These are phyloP conservation scores for Epizoanthus stellaris DNA, from an alignment of 92 coral and sea anemone species.

Conservation along the genomic window DNA sequence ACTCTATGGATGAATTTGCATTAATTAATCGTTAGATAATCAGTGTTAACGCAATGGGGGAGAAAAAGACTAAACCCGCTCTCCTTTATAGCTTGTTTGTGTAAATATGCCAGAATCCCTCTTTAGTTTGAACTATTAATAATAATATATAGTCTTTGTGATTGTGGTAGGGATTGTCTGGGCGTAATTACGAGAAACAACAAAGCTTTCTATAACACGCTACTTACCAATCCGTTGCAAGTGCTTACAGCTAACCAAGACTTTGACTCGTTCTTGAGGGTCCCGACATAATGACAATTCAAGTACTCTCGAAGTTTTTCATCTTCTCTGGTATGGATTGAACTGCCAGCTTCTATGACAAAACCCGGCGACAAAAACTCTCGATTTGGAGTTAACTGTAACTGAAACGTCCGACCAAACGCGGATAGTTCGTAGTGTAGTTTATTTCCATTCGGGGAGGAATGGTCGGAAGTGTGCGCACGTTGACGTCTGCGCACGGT, in stretches of 20 bases:
- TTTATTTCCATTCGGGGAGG: conserved; percentile 26
- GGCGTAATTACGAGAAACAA: conserved; percentile 5
- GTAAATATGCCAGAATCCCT: conserved; percentile 27
- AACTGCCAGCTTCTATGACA: conserved; percentile 66
- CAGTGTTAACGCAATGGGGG: too few relatives aligned
- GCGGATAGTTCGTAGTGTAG: conserved; percentile 76
- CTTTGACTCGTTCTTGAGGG: conserved; percentile 77
- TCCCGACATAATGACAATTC: conserved; percentile 86
- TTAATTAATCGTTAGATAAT: conserved; percentile 2
- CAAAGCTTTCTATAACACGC: not conserved
- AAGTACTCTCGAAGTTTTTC: conserved; percentile 48
- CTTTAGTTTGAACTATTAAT: conserved; percentile 1
- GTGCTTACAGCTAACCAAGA: conserved; percentile 82
- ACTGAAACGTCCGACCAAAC: conserved; percentile 74
- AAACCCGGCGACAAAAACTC: conserved; percentile 75
- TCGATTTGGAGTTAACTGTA: conserved; percentile 63
- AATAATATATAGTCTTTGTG: not conserved
- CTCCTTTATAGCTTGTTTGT: conserved; percentile 19
- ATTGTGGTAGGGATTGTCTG: conserved; percentile 35
- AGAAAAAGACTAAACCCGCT: not conserved
- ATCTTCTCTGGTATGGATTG: conserved; percentile 51
- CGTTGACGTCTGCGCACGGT: conserved; percentile 35
- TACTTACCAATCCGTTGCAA: conserved; percentile 91
- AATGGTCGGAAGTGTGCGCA: conserved; percentile 1
- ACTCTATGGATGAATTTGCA: not conserved